Evolutionary conservation across 2,888 invertebrate genomes (phyloP), one percentile per base, ranked within the genome.

Genomic region (Disparrhopalites patrizii): DNA sequence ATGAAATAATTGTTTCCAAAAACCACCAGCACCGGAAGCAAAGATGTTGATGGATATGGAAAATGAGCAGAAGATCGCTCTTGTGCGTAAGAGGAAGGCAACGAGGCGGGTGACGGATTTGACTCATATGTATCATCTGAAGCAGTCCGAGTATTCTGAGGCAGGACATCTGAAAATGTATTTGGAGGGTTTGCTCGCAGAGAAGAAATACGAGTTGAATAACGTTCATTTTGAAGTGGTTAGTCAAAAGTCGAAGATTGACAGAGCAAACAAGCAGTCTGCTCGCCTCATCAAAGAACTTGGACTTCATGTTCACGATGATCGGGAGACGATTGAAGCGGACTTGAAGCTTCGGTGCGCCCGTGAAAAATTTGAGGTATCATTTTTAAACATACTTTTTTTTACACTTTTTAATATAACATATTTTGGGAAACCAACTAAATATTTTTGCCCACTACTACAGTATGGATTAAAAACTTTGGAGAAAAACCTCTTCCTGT

Each of bases 1-100:
- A 62, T 61, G 27, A 58, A 31, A n/a, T 15, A 23, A 5, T n/a
- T 52, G 31, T 20, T 56, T 66, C 74, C 51, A 71, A 31, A 40
- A 40, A 40, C 40, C 3, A 10, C 13, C 30, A 83, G 83, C 82
- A 73, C 80, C 81, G 13, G 85, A 85, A 74, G 79, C 81, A 76
- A 78, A 80, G 38, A 82, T 84, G 76, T 82, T 82, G 76, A 79
- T 80, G 66, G 79, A 79, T 65, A 76, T 86, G 51, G 83, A 85
- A 64, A 79, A 81, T 57, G 81, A 82, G 75, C 77, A 81, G 76
- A 77, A 78, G 18, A 78, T 79, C 1, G 78, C 78, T 2, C 77
- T 80, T 73, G 81, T 81, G 70, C 78, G 79, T 62, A 68, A 77
- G 33, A 75, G 60, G 10, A 50, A 67, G 18, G 62, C 56, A n/a